Percentiles rank a stretch among this genome's conserved stretches.
Evolutionary conservation across 2,113 vertebrate genomes (phyloP).

Genomic region (Panurus biarmicus): DNA sequence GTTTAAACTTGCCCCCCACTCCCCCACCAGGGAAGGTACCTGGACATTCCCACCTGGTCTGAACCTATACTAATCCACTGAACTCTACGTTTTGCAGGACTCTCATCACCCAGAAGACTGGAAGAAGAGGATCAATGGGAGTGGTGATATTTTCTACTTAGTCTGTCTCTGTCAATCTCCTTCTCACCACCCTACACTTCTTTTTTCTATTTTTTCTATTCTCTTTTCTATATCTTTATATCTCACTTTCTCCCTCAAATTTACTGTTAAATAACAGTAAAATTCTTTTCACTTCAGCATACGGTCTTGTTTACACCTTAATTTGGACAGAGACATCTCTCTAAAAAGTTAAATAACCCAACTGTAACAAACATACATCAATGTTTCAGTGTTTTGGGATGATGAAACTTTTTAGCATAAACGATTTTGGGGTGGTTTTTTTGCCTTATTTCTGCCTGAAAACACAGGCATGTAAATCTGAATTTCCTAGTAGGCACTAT

Average conservation of each 20-base stretch:
- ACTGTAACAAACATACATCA: neutral
- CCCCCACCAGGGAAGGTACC: neutral
- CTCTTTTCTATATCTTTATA: neutral
- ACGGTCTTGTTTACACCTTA: fast-evolving
- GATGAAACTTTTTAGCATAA: neutral
- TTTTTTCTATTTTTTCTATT: neutral
- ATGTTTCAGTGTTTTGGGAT: neutral
- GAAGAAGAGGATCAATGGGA: neutral
- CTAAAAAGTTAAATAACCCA: neutral
- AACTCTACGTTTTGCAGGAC: neutral
- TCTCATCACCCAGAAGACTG: neutral
- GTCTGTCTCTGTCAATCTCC: neutral
- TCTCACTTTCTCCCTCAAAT: neutral
- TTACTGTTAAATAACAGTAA: neutral
- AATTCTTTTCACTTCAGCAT: neutral
- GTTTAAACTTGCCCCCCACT: fast-evolving
- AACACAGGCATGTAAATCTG: neutral
- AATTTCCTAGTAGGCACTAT: neutral
- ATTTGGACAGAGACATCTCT: fast-evolving
- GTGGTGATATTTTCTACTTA: neutral
- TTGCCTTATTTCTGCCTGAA: neutral
- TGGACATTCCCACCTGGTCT: neutral
- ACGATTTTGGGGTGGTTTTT: neutral
- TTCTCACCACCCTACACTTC: fast-evolving
- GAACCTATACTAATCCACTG: neutral